phyloP scores from a whole-genome alignment of 1,140 invertebrate species.

The Dysdera silvatica region DNA sequence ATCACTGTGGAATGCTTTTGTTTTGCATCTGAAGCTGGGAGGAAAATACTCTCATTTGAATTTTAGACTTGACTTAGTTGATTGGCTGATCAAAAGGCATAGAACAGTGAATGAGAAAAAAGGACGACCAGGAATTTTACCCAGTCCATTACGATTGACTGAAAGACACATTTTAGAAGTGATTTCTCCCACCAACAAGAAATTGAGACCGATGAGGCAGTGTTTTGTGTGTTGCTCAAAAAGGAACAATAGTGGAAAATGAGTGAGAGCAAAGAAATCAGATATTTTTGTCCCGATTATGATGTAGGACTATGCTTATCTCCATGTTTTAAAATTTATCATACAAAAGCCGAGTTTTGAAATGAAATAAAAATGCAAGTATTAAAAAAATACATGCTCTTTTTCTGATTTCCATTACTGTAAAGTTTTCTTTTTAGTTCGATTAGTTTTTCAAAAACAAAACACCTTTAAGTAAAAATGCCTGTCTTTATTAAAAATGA shows the following conservation, averaged over 20 bases:
- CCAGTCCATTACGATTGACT: slow-evolving; percentile 8
- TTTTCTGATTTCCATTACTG: no score
- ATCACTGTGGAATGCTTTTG: not conserved
- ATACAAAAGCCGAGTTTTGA: no score
- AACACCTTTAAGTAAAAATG: no score
- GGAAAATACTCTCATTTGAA: not conserved
- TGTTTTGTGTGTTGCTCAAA: slow-evolving; percentile 10
- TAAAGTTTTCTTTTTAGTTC: not conserved
- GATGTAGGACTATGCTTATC: no score
- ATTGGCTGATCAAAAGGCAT: not conserved
- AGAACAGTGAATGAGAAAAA: not conserved
- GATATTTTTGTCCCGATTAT: no score
- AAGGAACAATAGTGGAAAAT: not conserved
- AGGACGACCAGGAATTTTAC: not conserved
- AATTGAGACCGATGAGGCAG: slow-evolving; percentile 9
- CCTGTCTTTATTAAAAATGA: no score
- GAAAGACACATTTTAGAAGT: slow-evolving; percentile 2
- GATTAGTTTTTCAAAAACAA: no score
- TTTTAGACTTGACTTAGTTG: not conserved
- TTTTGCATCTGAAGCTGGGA: not conserved
- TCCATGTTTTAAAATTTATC: no score
- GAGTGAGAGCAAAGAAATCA: no score
- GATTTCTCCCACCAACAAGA: slow-evolving; percentile 6
- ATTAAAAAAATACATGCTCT: no score
- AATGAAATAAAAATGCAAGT: no score